A percentile compares a stretch with the other conserved stretches of the same genome.
These are phyloP conservation scores for Amblyjoppa fuscipennis DNA, from an alignment of 2,888 invertebrate species.

Conservation along the genomic window DNA sequence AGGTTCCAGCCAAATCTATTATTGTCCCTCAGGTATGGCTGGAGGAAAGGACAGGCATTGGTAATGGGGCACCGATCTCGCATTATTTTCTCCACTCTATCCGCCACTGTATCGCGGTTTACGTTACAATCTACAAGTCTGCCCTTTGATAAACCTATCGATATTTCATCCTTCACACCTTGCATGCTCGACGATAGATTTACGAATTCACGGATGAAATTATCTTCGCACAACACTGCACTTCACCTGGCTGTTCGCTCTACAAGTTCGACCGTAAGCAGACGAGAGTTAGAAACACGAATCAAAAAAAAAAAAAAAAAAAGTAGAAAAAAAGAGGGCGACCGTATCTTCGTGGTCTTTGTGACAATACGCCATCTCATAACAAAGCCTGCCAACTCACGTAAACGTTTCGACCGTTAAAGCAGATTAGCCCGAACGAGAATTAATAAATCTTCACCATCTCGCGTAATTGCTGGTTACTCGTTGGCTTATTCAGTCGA, in stretches of 20 bases:
- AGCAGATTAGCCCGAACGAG: not conserved
- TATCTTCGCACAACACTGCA: conserved; percentile 55
- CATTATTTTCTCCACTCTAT: conserved; percentile 50
- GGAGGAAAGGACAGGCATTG: conserved; percentile 79
- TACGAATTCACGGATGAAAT: conserved; percentile 37
- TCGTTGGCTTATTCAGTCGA: not conserved
- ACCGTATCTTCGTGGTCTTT: conserved; percentile 20
- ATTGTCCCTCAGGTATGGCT: conserved; percentile 84
- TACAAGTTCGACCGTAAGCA: conserved; percentile 31
- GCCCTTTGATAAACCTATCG: conserved; percentile 8
- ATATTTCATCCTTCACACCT: conserved; percentile 64
- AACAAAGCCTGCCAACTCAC: not conserved
- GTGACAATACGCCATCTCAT: not conserved
- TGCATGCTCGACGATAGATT: conserved; percentile 60
- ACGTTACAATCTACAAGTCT: conserved; percentile 19
- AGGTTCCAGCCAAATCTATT: conserved; percentile 86
- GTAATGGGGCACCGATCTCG: conserved; percentile 43
- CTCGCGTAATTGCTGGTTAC: not conserved
- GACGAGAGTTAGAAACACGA: conserved; percentile 25
- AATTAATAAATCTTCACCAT: not conserved
- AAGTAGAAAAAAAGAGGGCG: not conserved
- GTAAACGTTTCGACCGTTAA: not conserved
- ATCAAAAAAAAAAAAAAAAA: not conserved
- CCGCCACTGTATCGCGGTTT: not conserved
- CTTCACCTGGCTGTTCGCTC: conserved; percentile 44